A percentile compares a stretch with the other conserved stretches of the same genome.
Conservation (phyloP, 2,797 vertebrate species). For the Cephalopachus bancanus region DNA sequence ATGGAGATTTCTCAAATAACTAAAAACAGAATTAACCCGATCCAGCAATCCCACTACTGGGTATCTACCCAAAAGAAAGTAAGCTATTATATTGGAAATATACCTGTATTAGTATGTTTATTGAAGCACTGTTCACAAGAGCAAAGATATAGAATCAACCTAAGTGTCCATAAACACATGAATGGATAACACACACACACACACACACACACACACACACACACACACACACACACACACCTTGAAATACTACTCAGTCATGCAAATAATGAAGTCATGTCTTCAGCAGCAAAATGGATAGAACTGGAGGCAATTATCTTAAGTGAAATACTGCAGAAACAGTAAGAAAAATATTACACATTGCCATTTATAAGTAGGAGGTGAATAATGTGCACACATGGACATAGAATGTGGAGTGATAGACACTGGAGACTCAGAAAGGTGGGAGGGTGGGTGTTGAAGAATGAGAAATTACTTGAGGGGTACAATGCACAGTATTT, state of each 20-base stretch:
- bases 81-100: no score
- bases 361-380: not conserved
- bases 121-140: no score
- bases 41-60: no score
- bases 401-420: not conserved
- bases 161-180: no score
- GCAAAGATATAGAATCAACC: no score
- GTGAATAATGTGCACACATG: not conserved
- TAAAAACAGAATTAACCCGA: no score
- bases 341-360: not conserved
- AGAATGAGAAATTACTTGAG: not conserved
- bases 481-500: not conserved
- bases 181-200: no score
- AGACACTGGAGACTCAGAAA: not conserved
- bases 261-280: not conserved
- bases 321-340: not conserved
- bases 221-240: no score
- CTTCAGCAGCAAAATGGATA: not conserved
- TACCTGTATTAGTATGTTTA: no score
- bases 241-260: not conserved
- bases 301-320: not conserved
- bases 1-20: no score
- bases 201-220: no score
- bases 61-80: no score
- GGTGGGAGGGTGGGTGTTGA: not conserved